A percentile compares a stretch with the other conserved stretches of the same genome.
Conservation (phyloP, 2,797 vertebrate genomes). For the Diglossa cyanea region DNA sequence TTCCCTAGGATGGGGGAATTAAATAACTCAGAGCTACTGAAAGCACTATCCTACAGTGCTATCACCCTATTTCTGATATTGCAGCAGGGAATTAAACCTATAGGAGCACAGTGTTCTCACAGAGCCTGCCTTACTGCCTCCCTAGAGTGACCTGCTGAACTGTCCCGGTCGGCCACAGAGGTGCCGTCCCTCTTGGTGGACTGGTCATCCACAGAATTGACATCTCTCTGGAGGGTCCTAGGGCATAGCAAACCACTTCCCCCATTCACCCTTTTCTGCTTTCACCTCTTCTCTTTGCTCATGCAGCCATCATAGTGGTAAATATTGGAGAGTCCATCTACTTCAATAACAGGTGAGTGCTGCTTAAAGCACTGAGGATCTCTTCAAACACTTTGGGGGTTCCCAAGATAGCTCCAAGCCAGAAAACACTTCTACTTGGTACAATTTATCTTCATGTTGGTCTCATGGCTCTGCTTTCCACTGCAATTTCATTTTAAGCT, state of each 20-base stretch:
- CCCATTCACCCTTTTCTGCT: background rate
- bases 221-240: background rate
- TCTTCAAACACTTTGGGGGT: background rate
- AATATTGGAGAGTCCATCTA: background rate
- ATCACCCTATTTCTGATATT: background rate
- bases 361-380: background rate
- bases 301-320: background rate
- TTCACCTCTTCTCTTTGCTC: background rate
- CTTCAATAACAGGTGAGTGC: background rate
- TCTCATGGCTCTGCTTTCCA: background rate
- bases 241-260: background rate
- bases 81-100: background rate
- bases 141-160: background rate
- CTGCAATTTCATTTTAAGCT: background rate
- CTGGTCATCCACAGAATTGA: background rate
- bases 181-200: background rate
- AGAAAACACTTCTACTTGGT: background rate
- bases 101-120: background rate
- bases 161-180: background rate
- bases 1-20: background rate
- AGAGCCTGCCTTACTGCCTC: background rate
- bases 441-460: background rate
- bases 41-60: background rate
- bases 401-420: background rate
- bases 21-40: background rate